phyloP scores from a whole-genome alignment of 2,888 invertebrate genomes.

The Argyresthia goedartella region DNA sequence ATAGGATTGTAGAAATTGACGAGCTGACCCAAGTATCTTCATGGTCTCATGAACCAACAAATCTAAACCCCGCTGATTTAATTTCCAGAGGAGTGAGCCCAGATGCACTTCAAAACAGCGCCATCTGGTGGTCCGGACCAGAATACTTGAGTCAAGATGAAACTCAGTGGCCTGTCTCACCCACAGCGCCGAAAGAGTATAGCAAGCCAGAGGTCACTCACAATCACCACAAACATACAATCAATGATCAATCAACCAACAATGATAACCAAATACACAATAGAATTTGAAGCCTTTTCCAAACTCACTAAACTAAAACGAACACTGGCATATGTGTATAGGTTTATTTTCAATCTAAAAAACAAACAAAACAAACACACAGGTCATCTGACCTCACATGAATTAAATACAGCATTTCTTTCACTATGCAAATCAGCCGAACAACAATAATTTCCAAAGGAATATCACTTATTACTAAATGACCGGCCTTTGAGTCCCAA shows the following conservation, averaged over 20 bases:
- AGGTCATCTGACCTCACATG: too few relatives aligned
- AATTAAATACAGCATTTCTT: too few relatives aligned
- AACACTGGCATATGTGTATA: too few relatives aligned
- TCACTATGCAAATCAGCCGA: background rate
- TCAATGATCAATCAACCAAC: background rate
- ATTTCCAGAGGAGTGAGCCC: background rate
- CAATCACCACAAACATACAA: background rate
- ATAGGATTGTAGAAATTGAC: background rate
- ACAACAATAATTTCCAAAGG: background rate
- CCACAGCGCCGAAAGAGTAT: background rate
- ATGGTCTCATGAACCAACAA: background rate
- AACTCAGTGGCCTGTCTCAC: background rate
- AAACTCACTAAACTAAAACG: too few relatives aligned
- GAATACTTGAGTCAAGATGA: background rate
- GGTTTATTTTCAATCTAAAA: too few relatives aligned
- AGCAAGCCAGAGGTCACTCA: background rate
- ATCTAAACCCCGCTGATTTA: background rate
- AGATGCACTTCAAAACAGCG: background rate
- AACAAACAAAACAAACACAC: too few relatives aligned
- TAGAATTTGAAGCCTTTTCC: too few relatives aligned
- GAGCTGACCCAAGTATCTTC: background rate
- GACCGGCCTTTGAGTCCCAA: too few relatives aligned
- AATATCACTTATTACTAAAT: too few relatives aligned
- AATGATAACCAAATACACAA: background rate
- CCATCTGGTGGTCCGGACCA: background rate